phyloP scores from a whole-genome alignment of 2,113 vertebrate genomes.

The Megaceryle maxima region DNA sequence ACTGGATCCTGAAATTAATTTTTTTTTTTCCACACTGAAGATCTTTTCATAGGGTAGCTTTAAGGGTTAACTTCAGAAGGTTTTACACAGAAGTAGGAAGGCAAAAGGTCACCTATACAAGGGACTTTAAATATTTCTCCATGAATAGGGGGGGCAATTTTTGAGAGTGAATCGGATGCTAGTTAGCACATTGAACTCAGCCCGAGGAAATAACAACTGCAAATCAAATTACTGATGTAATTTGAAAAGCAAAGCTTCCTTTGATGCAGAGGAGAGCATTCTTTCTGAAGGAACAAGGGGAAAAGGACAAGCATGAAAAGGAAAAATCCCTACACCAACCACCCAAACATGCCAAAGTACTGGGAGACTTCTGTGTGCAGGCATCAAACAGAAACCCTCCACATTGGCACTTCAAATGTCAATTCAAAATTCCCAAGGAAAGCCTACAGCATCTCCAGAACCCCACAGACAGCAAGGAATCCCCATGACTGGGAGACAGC shows the following conservation, averaged over 20 bases:
- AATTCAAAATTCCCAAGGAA: background rate
- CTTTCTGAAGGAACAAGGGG: background rate
- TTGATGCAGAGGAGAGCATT: background rate
- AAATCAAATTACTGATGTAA: background rate
- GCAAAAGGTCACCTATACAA: background rate
- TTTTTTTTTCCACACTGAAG: background rate
- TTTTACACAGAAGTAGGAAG: background rate
- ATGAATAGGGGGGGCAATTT: background rate
- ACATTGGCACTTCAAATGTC: background rate
- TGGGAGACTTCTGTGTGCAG: rapidly evolving
- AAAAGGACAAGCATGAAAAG: background rate
- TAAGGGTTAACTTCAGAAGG: background rate
- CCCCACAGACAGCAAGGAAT: rapidly evolving
- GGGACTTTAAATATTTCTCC: background rate
- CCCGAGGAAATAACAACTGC: background rate
- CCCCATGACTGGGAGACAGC: background rate
- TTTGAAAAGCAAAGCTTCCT: background rate
- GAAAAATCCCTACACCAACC: background rate
- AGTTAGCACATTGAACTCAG: background rate
- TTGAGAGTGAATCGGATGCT: background rate
- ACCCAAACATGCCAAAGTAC: background rate
- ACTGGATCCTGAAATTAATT: background rate
- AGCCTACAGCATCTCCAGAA: background rate
- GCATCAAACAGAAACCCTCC: rapidly evolving
- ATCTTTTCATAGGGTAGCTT: background rate